phyloP scores from a whole-genome alignment of 2,113 vertebrate genomes.

The Rhinichthys klamathensis region DNA sequence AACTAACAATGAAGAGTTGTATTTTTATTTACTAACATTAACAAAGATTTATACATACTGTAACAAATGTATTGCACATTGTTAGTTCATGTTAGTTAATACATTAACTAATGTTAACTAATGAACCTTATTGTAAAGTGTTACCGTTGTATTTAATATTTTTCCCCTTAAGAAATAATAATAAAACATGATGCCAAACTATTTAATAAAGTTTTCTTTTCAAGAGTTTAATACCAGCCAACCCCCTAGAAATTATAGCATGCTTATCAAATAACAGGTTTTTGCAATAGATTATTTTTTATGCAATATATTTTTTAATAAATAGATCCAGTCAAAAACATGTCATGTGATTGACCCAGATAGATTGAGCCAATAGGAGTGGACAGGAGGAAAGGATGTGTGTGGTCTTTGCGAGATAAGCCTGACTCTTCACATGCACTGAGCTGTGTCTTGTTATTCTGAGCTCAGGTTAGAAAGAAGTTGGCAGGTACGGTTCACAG shows the following conservation, averaged over 20 bases:
- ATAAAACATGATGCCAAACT: no score
- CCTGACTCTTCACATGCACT: not conserved
- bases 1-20: no score
- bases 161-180: not conserved
- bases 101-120: no score
- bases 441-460: conserved; percentile 2
- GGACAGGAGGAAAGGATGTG: not conserved
- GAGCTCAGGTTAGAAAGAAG: not conserved
- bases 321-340: not conserved
- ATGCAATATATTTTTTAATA: not conserved
- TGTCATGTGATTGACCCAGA: not conserved
- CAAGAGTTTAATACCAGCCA: no score
- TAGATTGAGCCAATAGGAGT: not conserved
- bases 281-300: not conserved
- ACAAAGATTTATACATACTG: no score
- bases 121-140: no score
- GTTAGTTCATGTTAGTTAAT: no score
- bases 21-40: no score
- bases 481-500: conserved; percentile 21
- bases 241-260: no score
- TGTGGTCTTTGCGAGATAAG: conserved; percentile 3
- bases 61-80: no score
- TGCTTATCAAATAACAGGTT: no score
- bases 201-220: not conserved
- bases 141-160: not conserved